phyloP scores from a whole-genome alignment of 2,113 vertebrate species.

The Neolamprologus sp. region DNA sequence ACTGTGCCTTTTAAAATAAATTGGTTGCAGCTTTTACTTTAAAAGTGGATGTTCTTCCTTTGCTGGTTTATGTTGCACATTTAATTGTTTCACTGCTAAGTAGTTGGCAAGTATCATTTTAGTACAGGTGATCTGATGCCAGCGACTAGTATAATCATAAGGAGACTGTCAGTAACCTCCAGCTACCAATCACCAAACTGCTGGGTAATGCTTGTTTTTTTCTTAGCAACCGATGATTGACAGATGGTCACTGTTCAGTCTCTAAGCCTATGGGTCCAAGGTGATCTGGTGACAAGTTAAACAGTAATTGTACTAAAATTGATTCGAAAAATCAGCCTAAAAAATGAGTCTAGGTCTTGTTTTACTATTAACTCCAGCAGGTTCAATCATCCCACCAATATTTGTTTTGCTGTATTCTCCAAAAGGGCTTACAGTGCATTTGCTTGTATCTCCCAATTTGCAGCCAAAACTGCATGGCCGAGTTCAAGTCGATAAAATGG shows the following conservation, averaged over 20 bases:
- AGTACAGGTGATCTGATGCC: background rate
- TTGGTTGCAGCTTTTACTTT: background rate
- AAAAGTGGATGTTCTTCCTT: background rate
- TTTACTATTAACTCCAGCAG: background rate
- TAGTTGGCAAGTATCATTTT: background rate
- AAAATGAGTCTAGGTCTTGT: background rate
- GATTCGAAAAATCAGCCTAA: rapidly evolving
- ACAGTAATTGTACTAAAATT: background rate
- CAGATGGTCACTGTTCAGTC: background rate
- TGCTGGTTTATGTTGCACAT: background rate
- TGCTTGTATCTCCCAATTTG: background rate
- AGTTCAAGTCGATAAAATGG: background rate
- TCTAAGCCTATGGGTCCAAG: background rate
- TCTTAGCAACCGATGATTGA: background rate
- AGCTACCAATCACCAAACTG: background rate
- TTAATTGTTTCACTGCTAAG: background rate
- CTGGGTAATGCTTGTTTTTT: background rate
- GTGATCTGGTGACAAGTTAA: background rate
- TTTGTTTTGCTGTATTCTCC: background rate
- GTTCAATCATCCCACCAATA: background rate
- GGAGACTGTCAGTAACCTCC: background rate
- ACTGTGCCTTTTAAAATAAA: background rate
- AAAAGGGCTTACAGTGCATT: background rate
- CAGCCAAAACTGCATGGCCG: background rate
- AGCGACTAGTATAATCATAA: background rate